A percentile compares a stretch with the other conserved stretches of the same genome.
phyloP scores from a whole-genome alignment of 2,888 invertebrate species.

The Protodeltote pygarga region DNA sequence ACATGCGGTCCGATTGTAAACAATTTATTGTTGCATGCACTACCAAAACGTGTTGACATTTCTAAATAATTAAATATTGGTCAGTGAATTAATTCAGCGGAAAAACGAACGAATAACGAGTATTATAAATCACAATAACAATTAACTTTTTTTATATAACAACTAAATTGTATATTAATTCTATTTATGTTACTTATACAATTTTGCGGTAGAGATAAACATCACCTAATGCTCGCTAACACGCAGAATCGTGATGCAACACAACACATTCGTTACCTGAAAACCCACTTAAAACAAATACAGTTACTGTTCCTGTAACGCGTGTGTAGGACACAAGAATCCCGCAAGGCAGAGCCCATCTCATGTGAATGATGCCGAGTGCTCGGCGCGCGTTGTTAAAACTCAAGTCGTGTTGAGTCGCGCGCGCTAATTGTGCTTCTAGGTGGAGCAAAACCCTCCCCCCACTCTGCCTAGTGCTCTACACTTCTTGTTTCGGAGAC shows the following conservation, averaged over 20 bases:
- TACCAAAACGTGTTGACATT: background rate
- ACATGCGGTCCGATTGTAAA: slow-evolving; percentile 4
- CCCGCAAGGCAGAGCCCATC: slow-evolving; percentile 65
- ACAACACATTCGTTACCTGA: slow-evolving; percentile 45
- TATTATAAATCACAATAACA: no score
- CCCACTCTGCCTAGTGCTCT: slow-evolving; percentile 65
- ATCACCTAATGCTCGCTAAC: slow-evolving; percentile 1
- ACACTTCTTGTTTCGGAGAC: slow-evolving; percentile 74
- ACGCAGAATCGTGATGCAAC: slow-evolving; percentile 17
- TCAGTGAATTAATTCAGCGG: no score
- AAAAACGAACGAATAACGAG: no score
- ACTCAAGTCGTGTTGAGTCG: slow-evolving; percentile 84
- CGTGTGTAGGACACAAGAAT: slow-evolving; percentile 64
- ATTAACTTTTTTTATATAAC: no score
- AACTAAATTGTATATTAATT: no score
- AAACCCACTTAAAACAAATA: slow-evolving; percentile 55
- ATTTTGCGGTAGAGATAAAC: background rate
- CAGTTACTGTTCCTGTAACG: slow-evolving; percentile 63
- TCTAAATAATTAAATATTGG: no score
- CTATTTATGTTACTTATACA: no score
- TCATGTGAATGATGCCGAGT: slow-evolving; percentile 81
- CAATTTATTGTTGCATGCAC: background rate
- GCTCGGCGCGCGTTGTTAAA: slow-evolving; percentile 82
- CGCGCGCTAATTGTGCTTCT: slow-evolving; percentile 85
- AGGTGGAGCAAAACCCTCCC: slow-evolving; percentile 58